Conservation (phyloP, 1,140 invertebrate species). For the Helicoverpa zea region DNA sequence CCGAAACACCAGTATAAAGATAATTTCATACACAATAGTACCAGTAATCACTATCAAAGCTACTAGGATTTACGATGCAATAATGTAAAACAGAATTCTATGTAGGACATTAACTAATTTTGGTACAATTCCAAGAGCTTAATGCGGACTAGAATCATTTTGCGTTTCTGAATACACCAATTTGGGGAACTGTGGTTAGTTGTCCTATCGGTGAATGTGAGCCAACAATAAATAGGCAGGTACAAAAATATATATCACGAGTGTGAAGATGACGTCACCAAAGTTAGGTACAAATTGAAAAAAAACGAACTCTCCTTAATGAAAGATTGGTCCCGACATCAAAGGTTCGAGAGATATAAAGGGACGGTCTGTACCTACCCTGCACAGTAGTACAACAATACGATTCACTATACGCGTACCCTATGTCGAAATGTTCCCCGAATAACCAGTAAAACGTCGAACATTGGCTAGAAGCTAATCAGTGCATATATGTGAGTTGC, state of each 20-base stretch:
- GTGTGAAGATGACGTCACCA: constrained; percentile 14
- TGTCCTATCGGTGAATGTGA: background rate
- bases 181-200: background rate
- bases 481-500: constrained; percentile 36
- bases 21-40: constrained; percentile 6
- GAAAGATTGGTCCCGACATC: constrained; percentile 35
- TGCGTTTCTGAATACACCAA: constrained; percentile 13
- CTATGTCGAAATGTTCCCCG: background rate
- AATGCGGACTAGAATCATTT: constrained; percentile 39
- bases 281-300: background rate
- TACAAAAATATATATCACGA: background rate
- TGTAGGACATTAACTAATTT: constrained; percentile 44
- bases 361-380: constrained; percentile 10
- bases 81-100: constrained; percentile 42
- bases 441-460: constrained; percentile 13
- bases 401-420: background rate
- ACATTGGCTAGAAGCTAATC: constrained; percentile 48
- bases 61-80: constrained; percentile 46
- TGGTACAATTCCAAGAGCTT: constrained; percentile 51
- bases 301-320: constrained; percentile 16
- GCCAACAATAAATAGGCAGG: background rate
- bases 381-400: constrained; percentile 10
- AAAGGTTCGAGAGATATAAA: constrained; percentile 23
- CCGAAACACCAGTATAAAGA: background rate
- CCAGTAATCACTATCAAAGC: constrained; percentile 9